Percentiles rank a stretch among this genome's conserved stretches.
Evolutionary conservation across 2,113 vertebrate species (phyloP).

Genomic region (Procavia capensis): DNA sequence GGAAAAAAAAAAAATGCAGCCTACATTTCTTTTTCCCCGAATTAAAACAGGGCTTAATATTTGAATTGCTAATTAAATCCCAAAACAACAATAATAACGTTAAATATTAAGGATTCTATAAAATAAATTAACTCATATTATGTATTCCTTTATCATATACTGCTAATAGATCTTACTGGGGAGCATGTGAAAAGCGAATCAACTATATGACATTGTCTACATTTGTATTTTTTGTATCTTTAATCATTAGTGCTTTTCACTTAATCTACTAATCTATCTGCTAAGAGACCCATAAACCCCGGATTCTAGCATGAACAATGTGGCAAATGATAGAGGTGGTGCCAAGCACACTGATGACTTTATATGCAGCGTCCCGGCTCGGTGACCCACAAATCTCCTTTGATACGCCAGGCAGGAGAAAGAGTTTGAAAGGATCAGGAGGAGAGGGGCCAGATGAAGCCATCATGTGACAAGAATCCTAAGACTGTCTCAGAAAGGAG

Average conservation of each 20-base stretch:
- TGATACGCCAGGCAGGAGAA: constrained; percentile 96
- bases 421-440: constrained; percentile 92
- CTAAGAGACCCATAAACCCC: constrained; percentile 67
- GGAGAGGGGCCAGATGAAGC: constrained; percentile 91
- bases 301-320: constrained; percentile 80
- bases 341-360: constrained; percentile 94
- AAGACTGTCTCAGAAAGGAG: constrained; percentile 82
- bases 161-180: neutral
- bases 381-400: constrained; percentile 98
- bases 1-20: neutral
- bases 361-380: constrained; percentile 94
- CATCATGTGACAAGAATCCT: constrained; percentile 97
- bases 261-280: constrained; percentile 14
- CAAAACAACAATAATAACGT: neutral
- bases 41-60: neutral
- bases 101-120: neutral
- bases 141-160: neutral
- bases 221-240: neutral
- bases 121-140: neutral
- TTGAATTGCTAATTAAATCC: neutral
- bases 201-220: neutral
- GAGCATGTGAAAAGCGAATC: neutral
- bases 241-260: neutral
- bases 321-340: constrained; percentile 80
- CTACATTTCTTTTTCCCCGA: neutral